A percentile compares a stretch with the other conserved stretches of the same genome.
These are phyloP conservation scores for Spea bombifrons DNA, from an alignment of 2,113 vertebrate genomes.

Conservation along the genomic window DNA sequence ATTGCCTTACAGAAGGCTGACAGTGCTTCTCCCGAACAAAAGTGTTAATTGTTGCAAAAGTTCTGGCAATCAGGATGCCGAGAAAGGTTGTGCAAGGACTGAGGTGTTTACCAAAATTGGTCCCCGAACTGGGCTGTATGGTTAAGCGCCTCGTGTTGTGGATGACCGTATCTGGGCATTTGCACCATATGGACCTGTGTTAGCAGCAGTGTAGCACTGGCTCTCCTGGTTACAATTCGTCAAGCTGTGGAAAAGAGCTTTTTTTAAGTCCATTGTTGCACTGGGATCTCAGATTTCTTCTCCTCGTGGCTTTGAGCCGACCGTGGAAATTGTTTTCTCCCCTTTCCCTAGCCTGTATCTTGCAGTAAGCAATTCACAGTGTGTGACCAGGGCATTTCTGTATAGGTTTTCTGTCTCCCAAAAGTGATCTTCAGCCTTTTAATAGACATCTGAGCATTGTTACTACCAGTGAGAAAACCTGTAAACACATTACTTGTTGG, in stretches of 20 bases:
- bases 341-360: no score
- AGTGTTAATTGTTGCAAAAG: slow-evolving; percentile 45
- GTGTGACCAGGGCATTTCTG: neutral
- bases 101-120: no score
- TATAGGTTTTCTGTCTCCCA: neutral
- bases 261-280: slow-evolving; percentile 34
- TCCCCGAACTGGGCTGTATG: no score
- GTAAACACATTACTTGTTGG: no score
- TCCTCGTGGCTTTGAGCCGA: neutral
- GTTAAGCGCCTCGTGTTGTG: no score
- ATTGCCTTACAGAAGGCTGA: neutral
- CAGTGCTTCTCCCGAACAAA: slow-evolving; percentile 29
- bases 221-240: neutral
- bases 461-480: no score
- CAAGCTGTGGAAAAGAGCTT: slow-evolving; percentile 36
- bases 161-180: neutral
- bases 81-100: neutral
- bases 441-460: no score
- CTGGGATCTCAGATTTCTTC: neutral
- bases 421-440: neutral
- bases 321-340: neutral
- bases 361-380: neutral
- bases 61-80: neutral
- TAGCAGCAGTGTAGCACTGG: neutral
- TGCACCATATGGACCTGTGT: neutral